Percentiles rank a stretch among this genome's conserved stretches.
phyloP scores from a whole-genome alignment of 1,140 invertebrate species.

The Aphaenogaster floridana region DNA sequence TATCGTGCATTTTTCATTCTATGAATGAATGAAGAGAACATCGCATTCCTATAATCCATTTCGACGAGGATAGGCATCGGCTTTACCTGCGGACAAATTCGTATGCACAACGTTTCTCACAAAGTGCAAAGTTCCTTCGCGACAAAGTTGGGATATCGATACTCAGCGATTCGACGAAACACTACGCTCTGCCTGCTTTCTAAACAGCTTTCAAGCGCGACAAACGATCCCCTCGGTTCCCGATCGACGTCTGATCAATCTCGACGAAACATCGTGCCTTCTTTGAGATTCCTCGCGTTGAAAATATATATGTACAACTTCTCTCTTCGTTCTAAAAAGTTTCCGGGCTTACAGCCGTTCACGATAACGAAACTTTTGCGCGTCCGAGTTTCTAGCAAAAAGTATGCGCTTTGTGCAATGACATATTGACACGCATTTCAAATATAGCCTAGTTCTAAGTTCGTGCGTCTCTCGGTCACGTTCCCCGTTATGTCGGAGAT shows the following conservation, averaged over 20 bases:
- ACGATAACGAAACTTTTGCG: constrained; percentile 55
- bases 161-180: constrained; percentile 58
- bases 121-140: constrained; percentile 43
- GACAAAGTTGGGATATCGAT: constrained; percentile 67
- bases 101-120: constrained; percentile 37
- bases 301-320: constrained; percentile 49
- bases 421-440: constrained; percentile 56
- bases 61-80: background rate
- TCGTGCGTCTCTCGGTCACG: background rate
- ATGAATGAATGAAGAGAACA: background rate
- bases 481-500: background rate
- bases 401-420: constrained; percentile 50
- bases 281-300: constrained; percentile 41
- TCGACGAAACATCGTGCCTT: constrained; percentile 55
- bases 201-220: constrained; percentile 64
- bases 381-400: constrained; percentile 1
- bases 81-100: background rate
- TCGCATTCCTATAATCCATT: background rate
- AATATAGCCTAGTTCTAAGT: background rate
- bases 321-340: constrained; percentile 30
- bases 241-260: constrained; percentile 65
- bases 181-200: constrained; percentile 67
- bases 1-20: background rate
- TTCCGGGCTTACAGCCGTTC: constrained; percentile 20
- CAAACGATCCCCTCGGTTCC: constrained; percentile 41